Evolutionary conservation across 2,113 vertebrate species (phyloP), one percentile per base, ranked within the genome.

Genomic region (Limnothrissa miodon): DNA sequence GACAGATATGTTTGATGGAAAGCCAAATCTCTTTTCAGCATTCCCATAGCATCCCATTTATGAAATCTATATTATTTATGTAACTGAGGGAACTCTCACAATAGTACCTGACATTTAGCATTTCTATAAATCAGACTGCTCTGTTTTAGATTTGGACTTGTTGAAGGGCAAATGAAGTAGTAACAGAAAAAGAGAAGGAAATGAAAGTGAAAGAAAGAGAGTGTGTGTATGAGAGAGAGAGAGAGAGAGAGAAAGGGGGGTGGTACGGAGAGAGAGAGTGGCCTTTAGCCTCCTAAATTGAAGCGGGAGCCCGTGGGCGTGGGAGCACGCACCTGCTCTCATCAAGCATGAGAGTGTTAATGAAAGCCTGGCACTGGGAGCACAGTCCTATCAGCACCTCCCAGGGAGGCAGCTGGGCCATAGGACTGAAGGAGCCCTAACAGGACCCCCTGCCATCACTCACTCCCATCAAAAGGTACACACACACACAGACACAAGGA

Each of bases 221-320:
- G 10, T n/a, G n/a, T n/a, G 5, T 7, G n/a, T 1, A 9, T 7
- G 8, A 23, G n/a, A 23, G 1, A 5, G n/a, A 5, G 5, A 8
- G n/a, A 9, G 1, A 9, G 51, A n/a, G 51, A 25, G 4, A 10
- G 23, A 25, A n/a, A 59, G 56, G 17, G 25, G 13, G 13, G 62
- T 1, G 62, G 13, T 4, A 42, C 11, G 11, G 29, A 29, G 29
- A 29, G 25, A 29, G 62, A 29, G 83, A 78, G 86, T 85, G 84
- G 87, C 84, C 87, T 62, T 2, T 80, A 85, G 85, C 83, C 90
- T 87, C 88, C 83, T 87, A 90, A 87, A 92, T 91, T 89, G 87
- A 87, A 90, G 83, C 82, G 85, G 85, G 83, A 89, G 78, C 86
- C 81, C 66, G 78, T 85, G 83, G 66, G 42, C 78, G 87, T 80